A percentile compares a stretch with the other conserved stretches of the same genome.
These are phyloP conservation scores for Drosophila repleta DNA, from an alignment of 1,140 invertebrate genomes.

Conservation along the genomic window DNA sequence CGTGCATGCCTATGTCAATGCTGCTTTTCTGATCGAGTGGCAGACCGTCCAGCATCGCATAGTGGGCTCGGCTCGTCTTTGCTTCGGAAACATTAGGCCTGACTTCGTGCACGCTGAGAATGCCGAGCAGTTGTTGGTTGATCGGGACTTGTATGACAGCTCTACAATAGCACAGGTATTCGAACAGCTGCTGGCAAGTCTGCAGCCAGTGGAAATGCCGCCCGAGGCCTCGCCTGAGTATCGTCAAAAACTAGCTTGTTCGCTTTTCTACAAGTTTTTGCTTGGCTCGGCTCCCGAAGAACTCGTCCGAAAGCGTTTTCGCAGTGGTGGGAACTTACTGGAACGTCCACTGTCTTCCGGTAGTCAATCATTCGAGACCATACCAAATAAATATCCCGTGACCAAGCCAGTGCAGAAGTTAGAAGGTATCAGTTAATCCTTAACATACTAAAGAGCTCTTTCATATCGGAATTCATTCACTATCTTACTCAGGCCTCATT, in stretches of 20 bases:
- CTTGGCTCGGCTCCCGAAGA: constrained; percentile 84
- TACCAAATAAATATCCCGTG: constrained; percentile 90
- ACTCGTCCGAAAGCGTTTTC: constrained; percentile 57
- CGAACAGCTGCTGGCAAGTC: constrained; percentile 36
- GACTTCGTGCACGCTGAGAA: constrained; percentile 88
- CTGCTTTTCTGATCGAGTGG: constrained; percentile 87
- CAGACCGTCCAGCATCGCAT: constrained; percentile 60
- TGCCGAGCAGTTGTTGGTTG: constrained; percentile 87
- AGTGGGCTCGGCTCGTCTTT: constrained; percentile 73
- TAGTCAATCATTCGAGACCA: constrained; percentile 89
- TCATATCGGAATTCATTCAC: background rate
- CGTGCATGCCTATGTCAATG: constrained; percentile 92
- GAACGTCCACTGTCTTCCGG: constrained; percentile 88
- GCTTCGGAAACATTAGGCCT: constrained; percentile 89
- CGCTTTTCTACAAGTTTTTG: constrained; percentile 90
- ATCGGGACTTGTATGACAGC: constrained; percentile 84
- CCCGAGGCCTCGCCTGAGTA: constrained; percentile 88
- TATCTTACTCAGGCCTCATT: constrained; percentile 85
- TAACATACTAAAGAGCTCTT: background rate
- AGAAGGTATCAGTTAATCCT: constrained; percentile 84
- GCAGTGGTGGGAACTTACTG: constrained; percentile 86
- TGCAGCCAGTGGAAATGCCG: constrained; percentile 82
- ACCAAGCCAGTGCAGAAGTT: constrained; percentile 91
- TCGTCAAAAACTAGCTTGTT: constrained; percentile 86
- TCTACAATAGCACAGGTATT: constrained; percentile 49